A percentile compares a stretch with the other conserved stretches of the same genome.
These are phyloP conservation scores for Linnaemya tessellans DNA, from an alignment of 2,888 invertebrate species.

Conservation along the genomic window DNA sequence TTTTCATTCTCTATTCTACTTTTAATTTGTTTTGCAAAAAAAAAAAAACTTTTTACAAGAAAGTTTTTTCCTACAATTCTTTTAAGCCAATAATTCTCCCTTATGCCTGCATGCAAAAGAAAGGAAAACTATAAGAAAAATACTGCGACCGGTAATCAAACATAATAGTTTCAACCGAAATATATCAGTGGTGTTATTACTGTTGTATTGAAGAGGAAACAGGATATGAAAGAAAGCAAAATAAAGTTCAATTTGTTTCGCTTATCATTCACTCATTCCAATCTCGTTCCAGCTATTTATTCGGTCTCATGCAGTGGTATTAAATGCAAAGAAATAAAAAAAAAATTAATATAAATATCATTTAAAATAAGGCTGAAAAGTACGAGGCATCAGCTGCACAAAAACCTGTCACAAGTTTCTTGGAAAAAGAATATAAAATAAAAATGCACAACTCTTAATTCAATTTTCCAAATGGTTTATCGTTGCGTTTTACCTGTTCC, in stretches of 20 bases:
- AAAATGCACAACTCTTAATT: slow-evolving; percentile 9
- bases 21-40: slow-evolving; percentile 22
- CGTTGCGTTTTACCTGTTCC: not conserved
- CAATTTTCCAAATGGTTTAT: slow-evolving; percentile 1
- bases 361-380: not conserved
- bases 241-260: slow-evolving; percentile 42
- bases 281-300: not conserved
- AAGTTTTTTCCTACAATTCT: not conserved
- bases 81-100: not conserved
- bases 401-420: not conserved
- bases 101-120: not conserved
- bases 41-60: not conserved
- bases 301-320: slow-evolving; percentile 15
- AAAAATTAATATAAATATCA: slow-evolving; percentile 22
- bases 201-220: not conserved
- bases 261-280: not conserved
- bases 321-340: not conserved
- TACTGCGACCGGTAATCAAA: slow-evolving; percentile 24
- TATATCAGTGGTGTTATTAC: slow-evolving; percentile 21
- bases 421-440: not conserved
- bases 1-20: slow-evolving; percentile 31
- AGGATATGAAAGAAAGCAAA: slow-evolving; percentile 9
- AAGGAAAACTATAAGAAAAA: too few relatives aligned
- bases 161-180: slow-evolving; percentile 30
- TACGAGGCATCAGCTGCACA: too few relatives aligned